Evolutionary conservation across 2,113 vertebrate genomes (phyloP).

Genomic region (Pseudopodoces humilis): DNA sequence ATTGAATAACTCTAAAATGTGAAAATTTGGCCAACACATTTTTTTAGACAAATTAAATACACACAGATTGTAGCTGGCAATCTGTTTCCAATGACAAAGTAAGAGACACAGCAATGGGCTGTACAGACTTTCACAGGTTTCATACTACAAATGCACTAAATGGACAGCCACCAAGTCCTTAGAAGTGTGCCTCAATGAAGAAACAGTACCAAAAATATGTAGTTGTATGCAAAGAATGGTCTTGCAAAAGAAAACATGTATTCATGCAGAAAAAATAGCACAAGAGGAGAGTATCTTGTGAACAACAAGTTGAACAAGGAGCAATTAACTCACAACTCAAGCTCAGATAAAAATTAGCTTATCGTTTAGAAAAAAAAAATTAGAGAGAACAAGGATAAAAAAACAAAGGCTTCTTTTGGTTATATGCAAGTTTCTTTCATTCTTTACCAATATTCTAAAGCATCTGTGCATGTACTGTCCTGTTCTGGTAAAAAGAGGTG

Average conservation of each 20-base stretch:
- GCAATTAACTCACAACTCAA: not conserved
- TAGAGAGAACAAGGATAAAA: not conserved
- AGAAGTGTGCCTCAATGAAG: not conserved
- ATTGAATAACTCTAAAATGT: conserved; percentile 66
- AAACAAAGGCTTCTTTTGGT: not conserved
- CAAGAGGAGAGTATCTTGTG: not conserved
- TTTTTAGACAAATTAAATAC: conserved; percentile 64
- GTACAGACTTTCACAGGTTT: not conserved
- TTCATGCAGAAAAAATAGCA: fast-evolving
- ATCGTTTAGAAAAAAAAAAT: not conserved
- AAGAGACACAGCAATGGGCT: not conserved
- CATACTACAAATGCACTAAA: not conserved
- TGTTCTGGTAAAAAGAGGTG: not conserved
- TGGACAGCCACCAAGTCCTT: not conserved
- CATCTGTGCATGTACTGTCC: not conserved
- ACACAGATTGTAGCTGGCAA: conserved; percentile 24
- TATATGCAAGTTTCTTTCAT: not conserved
- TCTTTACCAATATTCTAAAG: not conserved
- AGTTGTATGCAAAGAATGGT: not conserved
- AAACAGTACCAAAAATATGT: not conserved
- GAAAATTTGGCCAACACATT: conserved; percentile 60
- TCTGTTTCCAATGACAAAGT: conserved; percentile 30
- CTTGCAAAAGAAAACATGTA: not conserved
- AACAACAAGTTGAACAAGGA: not conserved
- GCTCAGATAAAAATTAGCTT: not conserved